Conservation (phyloP, 2,888 invertebrate genomes). For the Drosophila hamatofila region DNA sequence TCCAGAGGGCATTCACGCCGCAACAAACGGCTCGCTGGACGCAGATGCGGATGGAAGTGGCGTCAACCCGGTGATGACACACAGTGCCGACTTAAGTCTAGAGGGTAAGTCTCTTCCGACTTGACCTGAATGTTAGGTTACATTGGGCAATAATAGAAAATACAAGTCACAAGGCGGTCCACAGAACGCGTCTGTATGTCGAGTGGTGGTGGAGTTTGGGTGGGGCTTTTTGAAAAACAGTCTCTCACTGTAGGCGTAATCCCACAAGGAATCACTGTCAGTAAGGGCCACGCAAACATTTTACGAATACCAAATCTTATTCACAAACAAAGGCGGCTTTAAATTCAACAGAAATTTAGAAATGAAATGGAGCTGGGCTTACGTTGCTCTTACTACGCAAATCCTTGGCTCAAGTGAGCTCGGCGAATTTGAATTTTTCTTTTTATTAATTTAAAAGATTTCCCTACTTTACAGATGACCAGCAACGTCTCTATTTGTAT, state of each 20-base stretch:
- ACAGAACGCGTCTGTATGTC: too few relatives aligned
- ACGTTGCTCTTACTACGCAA: constrained; percentile 25
- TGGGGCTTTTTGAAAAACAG: constrained; percentile 14
- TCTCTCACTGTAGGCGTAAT: constrained; percentile 30
- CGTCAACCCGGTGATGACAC: constrained; percentile 84
- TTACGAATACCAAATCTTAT: constrained; percentile 47
- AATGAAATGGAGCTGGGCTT: constrained; percentile 8
- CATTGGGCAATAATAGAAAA: constrained; percentile 26
- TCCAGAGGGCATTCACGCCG: constrained; percentile 58
- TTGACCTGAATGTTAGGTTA: constrained; percentile 14
- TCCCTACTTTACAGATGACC: constrained; percentile 77
- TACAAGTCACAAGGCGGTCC: constrained; percentile 15
- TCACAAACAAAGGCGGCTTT: constrained; percentile 49
- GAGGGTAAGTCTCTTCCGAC: constrained; percentile 78
- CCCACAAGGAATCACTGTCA: constrained; percentile 25
- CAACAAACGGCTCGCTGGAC: constrained; percentile 67
- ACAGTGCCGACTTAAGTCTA: constrained; percentile 82
- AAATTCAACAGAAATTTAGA: constrained; percentile 45
- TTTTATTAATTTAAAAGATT: constrained; percentile 17
- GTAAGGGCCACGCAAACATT: constrained; percentile 36
- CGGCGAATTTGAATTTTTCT: constrained; percentile 20
- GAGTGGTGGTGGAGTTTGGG: background rate
- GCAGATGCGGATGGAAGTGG: constrained; percentile 72
- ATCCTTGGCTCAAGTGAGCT: constrained; percentile 39
- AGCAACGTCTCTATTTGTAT: constrained; percentile 91